Conservation (phyloP, 2,113 vertebrate genomes). For the Pelecanus crispus region DNA sequence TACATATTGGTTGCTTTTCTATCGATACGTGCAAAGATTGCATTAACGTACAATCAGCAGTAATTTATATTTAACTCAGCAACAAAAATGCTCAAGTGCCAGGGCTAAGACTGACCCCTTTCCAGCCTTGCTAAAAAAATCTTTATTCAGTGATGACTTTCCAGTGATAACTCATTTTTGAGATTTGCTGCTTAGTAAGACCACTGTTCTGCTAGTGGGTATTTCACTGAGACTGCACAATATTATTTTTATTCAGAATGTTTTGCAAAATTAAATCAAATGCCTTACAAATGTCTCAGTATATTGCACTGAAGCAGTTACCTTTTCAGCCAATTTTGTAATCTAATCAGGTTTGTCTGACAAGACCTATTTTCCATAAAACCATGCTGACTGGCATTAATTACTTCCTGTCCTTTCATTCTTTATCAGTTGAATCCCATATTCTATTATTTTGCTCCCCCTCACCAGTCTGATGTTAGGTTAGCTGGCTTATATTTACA, state of each 20-base stretch:
- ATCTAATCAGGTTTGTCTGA: constrained; percentile 52
- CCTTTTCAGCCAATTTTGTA: constrained; percentile 44
- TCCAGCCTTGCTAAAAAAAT: neutral
- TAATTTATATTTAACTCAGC: neutral
- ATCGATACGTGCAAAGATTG: neutral
- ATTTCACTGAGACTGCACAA: neutral
- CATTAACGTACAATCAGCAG: neutral
- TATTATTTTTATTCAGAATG: neutral
- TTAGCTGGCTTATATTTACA: constrained; percentile 27
- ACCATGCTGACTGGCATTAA: constrained; percentile 55
- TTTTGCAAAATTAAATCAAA: constrained; percentile 34
- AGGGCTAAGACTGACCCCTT: neutral
- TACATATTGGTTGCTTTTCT: neutral
- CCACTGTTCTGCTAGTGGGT: neutral
- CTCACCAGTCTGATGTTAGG: constrained; percentile 5
- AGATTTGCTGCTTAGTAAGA: neutral
- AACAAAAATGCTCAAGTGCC: neutral
- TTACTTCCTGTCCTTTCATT: constrained; percentile 57
- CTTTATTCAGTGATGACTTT: neutral
- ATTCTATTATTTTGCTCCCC: constrained; percentile 15
- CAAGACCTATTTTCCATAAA: constrained; percentile 58
- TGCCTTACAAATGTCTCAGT: neutral
- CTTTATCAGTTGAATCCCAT: constrained; percentile 39
- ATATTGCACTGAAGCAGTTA: neutral
- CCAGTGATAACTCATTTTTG: neutral